phyloP scores from a whole-genome alignment of 1,140 invertebrate species.

The Sipha flava region DNA sequence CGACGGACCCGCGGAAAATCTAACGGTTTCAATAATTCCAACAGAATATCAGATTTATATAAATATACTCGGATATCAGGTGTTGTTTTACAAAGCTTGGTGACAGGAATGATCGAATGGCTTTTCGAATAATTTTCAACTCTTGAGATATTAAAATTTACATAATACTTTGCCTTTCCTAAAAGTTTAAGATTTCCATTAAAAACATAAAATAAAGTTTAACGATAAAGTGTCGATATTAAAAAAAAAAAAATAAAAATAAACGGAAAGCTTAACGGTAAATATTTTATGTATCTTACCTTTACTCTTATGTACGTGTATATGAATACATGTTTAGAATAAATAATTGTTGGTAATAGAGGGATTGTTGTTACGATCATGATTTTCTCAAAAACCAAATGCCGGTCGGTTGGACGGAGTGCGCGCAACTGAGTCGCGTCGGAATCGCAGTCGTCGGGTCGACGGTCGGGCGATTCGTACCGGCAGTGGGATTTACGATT shows the following conservation, averaged over 20 bases:
- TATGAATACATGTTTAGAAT: too few relatives aligned
- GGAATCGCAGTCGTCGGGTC: too few relatives aligned
- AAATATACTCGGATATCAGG: not conserved
- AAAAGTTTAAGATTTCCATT: not conserved
- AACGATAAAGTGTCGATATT: not conserved
- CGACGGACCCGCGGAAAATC: not conserved
- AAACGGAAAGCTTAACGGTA: not conserved
- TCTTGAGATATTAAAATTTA: conserved; percentile 11
- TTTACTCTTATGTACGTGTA: not conserved
- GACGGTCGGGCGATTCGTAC: too few relatives aligned
- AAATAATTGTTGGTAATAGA: too few relatives aligned
- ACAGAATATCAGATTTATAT: not conserved
- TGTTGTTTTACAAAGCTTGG: not conserved
- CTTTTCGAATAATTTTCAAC: not conserved
- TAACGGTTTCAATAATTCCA: not conserved
- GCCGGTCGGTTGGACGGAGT: too few relatives aligned
- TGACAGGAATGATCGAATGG: not conserved
- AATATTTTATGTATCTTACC: too few relatives aligned
- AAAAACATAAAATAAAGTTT: not conserved
- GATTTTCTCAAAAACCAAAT: too few relatives aligned
- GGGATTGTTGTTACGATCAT: too few relatives aligned
- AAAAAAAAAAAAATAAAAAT: too few relatives aligned
- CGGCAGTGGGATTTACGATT: too few relatives aligned
- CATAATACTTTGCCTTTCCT: not conserved
- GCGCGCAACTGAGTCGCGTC: too few relatives aligned